Conservation (phyloP, 2,113 vertebrate species). For the Myrmophylax atrothorax region DNA sequence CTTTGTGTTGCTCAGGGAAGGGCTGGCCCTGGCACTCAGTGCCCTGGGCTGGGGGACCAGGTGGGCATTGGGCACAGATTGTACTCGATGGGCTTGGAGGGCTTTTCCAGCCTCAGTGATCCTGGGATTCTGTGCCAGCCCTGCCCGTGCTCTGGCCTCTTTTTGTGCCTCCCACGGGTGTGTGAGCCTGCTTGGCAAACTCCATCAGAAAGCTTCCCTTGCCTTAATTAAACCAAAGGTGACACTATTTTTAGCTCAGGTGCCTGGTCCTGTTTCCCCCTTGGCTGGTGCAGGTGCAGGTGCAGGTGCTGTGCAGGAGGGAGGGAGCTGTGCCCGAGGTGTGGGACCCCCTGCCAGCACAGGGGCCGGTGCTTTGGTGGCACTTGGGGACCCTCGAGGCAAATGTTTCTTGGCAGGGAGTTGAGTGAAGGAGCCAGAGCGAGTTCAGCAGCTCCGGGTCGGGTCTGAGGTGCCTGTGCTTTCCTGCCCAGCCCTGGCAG, state of each 20-base stretch:
- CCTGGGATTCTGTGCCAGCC: not conserved
- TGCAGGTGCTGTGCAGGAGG: not conserved
- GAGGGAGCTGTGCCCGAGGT: not conserved
- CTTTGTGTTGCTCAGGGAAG: not conserved
- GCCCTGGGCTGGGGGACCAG: not conserved
- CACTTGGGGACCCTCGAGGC: not conserved
- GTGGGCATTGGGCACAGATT: not conserved
- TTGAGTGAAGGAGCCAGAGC: not conserved
- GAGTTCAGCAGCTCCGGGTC: rapidly evolving
- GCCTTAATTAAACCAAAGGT: not conserved
- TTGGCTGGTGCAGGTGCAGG: not conserved
- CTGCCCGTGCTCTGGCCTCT: not conserved
- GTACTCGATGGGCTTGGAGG: not conserved
- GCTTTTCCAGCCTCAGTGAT: not conserved
- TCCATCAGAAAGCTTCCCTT: rapidly evolving
- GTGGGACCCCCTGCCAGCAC: not conserved
- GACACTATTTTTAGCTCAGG: not conserved
- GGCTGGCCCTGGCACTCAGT: rapidly evolving
- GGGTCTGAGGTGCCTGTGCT: rapidly evolving
- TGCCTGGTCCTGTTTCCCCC: not conserved
- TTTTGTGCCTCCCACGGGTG: rapidly evolving
- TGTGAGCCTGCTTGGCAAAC: not conserved
- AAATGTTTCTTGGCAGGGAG: not conserved
- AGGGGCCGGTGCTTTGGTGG: not conserved
- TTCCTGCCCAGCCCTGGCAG: rapidly evolving